These are phyloP conservation scores for Seladonia tumulorum DNA, from an alignment of 2,888 invertebrate genomes.

Conservation along the genomic window DNA sequence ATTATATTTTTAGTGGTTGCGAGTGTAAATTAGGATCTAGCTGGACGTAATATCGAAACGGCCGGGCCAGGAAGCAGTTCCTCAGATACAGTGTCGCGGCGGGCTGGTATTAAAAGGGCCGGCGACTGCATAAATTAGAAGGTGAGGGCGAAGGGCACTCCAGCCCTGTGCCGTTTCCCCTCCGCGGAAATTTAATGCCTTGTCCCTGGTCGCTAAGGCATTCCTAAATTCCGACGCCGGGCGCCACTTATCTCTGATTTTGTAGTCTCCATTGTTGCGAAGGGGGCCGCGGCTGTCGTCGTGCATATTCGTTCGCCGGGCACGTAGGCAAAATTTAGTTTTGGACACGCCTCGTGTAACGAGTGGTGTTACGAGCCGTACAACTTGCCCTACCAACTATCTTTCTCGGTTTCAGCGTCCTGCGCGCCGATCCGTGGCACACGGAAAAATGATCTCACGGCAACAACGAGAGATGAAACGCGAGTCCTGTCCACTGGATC, in stretches of 20 bases:
- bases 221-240: conserved; percentile 70
- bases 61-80: conserved; percentile 37
- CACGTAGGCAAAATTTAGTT: conserved; percentile 75
- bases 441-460: conserved; percentile 7
- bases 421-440: neutral
- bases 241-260: conserved; percentile 77
- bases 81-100: conserved; percentile 73
- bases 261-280: conserved; percentile 72
- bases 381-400: conserved; percentile 40
- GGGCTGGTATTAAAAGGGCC: conserved; percentile 75
- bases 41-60: neutral
- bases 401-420: conserved; percentile 23
- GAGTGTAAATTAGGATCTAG: neutral
- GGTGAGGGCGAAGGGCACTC: conserved; percentile 62
- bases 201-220: conserved; percentile 63
- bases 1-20: neutral
- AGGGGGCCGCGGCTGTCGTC: conserved; percentile 42
- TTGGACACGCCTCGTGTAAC: conserved; percentile 62
- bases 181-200: conserved; percentile 77
- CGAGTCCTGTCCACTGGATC: neutral
- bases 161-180: conserved; percentile 62
- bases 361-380: conserved; percentile 45
- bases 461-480: neutral
- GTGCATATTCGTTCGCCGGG: conserved; percentile 64
- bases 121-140: conserved; percentile 76